phyloP scores from a whole-genome alignment of 2,888 invertebrate genomes.

The Rhyacophila evoluta region DNA sequence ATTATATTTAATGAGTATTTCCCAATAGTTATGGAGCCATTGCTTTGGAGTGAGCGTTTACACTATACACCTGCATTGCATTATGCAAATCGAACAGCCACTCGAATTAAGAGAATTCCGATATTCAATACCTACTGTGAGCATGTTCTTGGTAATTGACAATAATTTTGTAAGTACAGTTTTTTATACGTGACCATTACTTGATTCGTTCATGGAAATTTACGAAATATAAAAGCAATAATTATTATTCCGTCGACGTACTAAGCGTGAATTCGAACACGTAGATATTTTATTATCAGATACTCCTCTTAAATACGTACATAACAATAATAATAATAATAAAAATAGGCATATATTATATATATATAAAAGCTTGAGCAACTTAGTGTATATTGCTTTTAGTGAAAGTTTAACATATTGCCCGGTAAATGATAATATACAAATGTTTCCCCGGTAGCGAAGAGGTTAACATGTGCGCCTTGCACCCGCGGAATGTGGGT shows the following conservation, averaged over 20 bases:
- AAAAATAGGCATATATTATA: too few relatives aligned
- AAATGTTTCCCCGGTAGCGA: too few relatives aligned
- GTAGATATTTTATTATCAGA: neutral
- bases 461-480: too few relatives aligned
- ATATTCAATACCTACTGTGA: neutral
- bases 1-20: neutral
- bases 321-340: neutral
- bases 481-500: too few relatives aligned
- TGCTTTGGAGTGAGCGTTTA: neutral
- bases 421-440: too few relatives aligned
- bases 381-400: too few relatives aligned
- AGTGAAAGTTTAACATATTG: too few relatives aligned
- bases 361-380: too few relatives aligned
- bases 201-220: neutral
- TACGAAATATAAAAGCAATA: neutral
- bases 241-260: neutral
- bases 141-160: neutral
- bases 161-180: constrained; percentile 6
- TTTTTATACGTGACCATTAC: constrained; percentile 7
- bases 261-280: neutral
- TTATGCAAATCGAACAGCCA: constrained; percentile 35
- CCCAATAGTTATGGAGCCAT: neutral
- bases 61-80: constrained; percentile 15
- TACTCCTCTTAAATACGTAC: neutral
- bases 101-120: constrained; percentile 13